Conservation (phyloP, 2,888 invertebrate genomes). For the Amphipyra tragopoginis region DNA sequence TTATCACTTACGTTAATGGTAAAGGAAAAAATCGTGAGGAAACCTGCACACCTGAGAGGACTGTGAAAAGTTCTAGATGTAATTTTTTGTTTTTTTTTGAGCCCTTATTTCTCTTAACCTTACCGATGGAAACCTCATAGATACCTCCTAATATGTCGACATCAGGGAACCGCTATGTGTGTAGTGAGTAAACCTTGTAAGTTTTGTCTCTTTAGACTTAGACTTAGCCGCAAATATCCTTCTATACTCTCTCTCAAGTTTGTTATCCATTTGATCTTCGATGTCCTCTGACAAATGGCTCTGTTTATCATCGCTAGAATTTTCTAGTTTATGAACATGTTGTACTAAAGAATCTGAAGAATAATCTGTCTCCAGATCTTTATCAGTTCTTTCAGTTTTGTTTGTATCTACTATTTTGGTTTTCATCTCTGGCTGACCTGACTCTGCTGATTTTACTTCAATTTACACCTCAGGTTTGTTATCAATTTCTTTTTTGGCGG, state of each 20-base stretch:
- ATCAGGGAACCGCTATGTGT: too few species aligned
- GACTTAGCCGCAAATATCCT: constrained; percentile 71
- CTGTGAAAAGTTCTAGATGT: too few species aligned
- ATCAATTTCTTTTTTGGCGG: constrained; percentile 19
- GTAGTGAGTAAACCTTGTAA: too few species aligned
- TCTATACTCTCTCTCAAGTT: constrained; percentile 78
- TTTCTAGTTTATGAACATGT: constrained; percentile 79
- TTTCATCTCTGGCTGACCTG: constrained; percentile 36
- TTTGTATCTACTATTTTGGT: constrained; percentile 41
- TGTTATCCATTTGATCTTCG: constrained; percentile 75
- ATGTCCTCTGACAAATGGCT: constrained; percentile 58
- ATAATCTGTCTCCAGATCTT: constrained; percentile 58
- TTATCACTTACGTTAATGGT: too few species aligned
- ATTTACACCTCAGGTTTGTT: constrained; percentile 25
- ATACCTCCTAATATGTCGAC: too few species aligned
- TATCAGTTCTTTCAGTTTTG: constrained; percentile 4
- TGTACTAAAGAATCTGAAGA: constrained; percentile 81
- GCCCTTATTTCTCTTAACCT: too few species aligned
- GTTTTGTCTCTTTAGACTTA: constrained; percentile 65
- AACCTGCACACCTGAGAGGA: too few species aligned
- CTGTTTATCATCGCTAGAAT: constrained; percentile 67
- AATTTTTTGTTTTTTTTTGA: too few species aligned
- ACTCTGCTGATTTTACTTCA: constrained; percentile 29
- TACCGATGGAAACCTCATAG: too few species aligned
- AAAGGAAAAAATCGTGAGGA: too few species aligned